Evolutionary conservation across 2,113 vertebrate species (phyloP), one percentile per base, ranked within the genome.

Genomic region (Campylomormyrus tamandua): DNA sequence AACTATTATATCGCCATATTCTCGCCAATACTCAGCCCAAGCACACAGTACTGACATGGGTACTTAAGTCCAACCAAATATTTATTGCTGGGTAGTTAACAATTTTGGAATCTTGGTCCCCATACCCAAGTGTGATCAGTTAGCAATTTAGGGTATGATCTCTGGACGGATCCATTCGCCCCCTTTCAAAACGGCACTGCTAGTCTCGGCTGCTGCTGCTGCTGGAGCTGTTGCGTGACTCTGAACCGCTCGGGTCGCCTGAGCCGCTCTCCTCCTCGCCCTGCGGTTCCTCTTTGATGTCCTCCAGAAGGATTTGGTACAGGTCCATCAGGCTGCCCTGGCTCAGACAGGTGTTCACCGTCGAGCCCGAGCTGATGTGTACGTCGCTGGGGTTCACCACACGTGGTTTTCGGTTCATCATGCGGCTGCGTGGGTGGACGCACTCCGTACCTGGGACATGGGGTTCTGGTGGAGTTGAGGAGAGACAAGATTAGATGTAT

Each of bases 301-400:
- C 96, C 0, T 95, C 95, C 90, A 96, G 89, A 74, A 97, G 95
- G 87, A 96, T 93, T 7, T 93, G 90, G 88, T 94, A 90, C 9
- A 96, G 90, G 83, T 95, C 92, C 1, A 83, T 90, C 89, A 96
- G 92, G 90, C 95, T 95, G 2, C 94, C 94, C 90, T 97, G 96
- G 92, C 96, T 96, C 74, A 97, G 90, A 89, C 96, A 97, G 2
- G 96, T 97, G 91, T 94, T 95, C 89, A 97, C 96, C 0, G 96
- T 97, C 87, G 96, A 97, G 45, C 96, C 96, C 0, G 94, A 95
- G 91, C 96, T 96, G 52, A 93, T 90, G 80, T 97, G 96, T 9
- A 13, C 58, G 19, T 88, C 21, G 92, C 96, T 96, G 89, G 95
- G 92, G 83, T 92, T 90, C 53, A 97, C 91, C 45, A 96, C 96